phyloP scores from a whole-genome alignment of 2,797 vertebrate genomes.

The Sebastes melanostomus region DNA sequence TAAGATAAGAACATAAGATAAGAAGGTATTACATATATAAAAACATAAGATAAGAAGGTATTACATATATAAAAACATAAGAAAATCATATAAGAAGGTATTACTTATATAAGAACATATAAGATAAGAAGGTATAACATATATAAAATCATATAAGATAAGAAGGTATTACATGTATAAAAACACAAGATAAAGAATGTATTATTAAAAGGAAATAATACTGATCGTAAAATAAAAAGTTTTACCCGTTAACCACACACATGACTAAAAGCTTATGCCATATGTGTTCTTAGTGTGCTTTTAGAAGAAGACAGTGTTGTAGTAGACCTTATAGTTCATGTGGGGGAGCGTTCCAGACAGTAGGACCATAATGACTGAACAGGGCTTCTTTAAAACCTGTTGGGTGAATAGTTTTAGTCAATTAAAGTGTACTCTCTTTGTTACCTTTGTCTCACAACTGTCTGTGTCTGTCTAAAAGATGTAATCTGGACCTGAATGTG shows the following conservation, averaged over 20 bases:
- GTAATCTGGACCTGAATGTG: not conserved
- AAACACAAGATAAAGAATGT: not conserved
- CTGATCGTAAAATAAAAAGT: not conserved
- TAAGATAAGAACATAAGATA: too few species aligned
- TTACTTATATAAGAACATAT: not conserved
- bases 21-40: too few species aligned
- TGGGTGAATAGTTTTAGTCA: not conserved
- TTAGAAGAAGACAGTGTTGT: not conserved
- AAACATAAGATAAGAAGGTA: too few species aligned
- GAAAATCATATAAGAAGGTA: too few species aligned
- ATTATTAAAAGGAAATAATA: not conserved
- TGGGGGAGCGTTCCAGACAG: not conserved
- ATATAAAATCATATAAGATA: too few species aligned
- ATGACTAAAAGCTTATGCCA: not conserved
- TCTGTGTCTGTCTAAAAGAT: not conserved
- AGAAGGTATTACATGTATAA: too few species aligned
- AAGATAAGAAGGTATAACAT: not conserved
- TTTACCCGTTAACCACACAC: not conserved
- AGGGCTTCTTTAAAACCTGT: not conserved
- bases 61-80: too few species aligned
- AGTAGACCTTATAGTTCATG: not conserved
- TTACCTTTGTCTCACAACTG: not conserved
- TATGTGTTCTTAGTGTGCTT: not conserved
- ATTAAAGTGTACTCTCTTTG: not conserved
- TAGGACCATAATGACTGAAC: not conserved